These are phyloP conservation scores for Tauraco erythrolophus DNA, from an alignment of 2,113 vertebrate species.

Conservation along the genomic window DNA sequence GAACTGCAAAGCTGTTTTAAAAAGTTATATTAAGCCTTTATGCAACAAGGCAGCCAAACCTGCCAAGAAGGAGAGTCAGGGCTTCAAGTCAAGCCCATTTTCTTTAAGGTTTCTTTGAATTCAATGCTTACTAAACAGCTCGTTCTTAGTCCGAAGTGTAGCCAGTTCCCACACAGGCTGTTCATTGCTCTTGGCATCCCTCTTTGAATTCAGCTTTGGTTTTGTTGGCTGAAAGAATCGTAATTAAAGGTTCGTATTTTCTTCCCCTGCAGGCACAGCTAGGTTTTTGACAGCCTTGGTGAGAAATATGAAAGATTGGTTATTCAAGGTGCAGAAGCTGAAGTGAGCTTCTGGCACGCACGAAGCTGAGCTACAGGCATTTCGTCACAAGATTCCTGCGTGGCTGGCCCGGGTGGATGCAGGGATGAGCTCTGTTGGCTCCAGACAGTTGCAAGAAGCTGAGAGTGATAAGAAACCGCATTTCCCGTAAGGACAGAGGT, in stretches of 20 bases:
- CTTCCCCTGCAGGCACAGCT: conserved; percentile 67
- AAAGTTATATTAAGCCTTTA: background rate
- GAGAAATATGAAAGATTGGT: conserved; percentile 74
- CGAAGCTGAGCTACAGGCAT: conserved; percentile 63
- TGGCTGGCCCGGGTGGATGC: conserved; percentile 73
- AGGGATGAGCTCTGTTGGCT: conserved; percentile 18
- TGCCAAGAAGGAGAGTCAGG: background rate
- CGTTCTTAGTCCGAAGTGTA: background rate
- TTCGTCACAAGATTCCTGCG: conserved; percentile 61
- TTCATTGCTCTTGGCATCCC: background rate
- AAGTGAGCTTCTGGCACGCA: background rate
- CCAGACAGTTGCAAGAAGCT: conserved; percentile 33
- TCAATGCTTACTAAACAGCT: background rate
- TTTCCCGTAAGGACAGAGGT: conserved; percentile 54
- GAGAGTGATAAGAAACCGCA: background rate
- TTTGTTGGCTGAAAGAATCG: background rate
- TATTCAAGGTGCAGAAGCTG: conserved; percentile 56
- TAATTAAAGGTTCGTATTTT: background rate
- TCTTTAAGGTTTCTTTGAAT: background rate
- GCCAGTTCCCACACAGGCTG: background rate
- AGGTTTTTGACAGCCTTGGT: conserved; percentile 70
- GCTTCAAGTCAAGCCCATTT: background rate
- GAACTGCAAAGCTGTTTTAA: background rate
- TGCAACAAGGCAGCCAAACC: background rate
- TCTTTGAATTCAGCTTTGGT: background rate